These are phyloP conservation scores for Catostomus latipinnis DNA, from an alignment of 2,797 vertebrate genomes.

Conservation along the genomic window DNA sequence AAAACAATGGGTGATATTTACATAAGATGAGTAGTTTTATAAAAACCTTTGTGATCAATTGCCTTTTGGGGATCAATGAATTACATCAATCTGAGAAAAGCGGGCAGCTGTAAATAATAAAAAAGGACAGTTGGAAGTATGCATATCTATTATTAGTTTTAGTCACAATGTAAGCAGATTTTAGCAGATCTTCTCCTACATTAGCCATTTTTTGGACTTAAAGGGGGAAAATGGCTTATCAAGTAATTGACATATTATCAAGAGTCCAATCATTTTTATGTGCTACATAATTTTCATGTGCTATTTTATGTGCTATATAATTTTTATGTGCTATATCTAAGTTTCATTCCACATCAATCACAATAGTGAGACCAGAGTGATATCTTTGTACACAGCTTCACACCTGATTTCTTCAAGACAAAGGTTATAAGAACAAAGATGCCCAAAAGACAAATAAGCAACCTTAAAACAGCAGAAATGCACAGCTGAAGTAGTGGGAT, in stretches of 20 bases:
- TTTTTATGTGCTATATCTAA: no score
- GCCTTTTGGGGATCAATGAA: no score
- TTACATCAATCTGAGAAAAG: neutral
- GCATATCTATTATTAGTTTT: neutral
- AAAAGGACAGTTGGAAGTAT: neutral
- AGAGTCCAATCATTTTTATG: no score
- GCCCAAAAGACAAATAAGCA: neutral
- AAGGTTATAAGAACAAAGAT: slow-evolving; percentile 73
- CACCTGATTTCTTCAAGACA: slow-evolving; percentile 83
- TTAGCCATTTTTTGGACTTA: neutral
- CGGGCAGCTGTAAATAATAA: neutral
- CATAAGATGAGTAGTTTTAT: no score
- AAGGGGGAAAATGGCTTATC: slow-evolving; percentile 59
- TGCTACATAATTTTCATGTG: no score
- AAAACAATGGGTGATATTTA: no score
- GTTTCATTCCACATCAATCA: no score
- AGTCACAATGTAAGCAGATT: neutral
- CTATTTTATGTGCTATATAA: no score
- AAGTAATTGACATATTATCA: no score
- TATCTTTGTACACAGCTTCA: no score
- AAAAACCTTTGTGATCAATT: no score
- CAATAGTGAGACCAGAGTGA: no score
- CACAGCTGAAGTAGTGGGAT: neutral
- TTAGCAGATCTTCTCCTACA: neutral
- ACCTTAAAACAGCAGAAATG: neutral